Base-by-base conservation (phyloP, 2,888 invertebrate species). In the Conistra vaccinii region DNA sequence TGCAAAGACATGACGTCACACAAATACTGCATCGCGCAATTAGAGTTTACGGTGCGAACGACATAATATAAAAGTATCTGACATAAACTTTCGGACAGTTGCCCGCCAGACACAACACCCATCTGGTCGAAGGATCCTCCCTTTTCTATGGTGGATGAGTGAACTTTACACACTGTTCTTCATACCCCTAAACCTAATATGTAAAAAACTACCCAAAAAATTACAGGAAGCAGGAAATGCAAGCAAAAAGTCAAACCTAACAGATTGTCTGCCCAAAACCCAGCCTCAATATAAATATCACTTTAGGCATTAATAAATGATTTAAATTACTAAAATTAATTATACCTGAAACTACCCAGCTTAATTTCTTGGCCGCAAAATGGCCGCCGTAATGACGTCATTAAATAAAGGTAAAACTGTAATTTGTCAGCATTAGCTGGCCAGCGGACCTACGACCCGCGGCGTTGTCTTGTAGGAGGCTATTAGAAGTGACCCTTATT, bases 341-440 rank as follows among this genome's bases (percentile, higher is more conserved):
- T 66, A n/a, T 58, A 53, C 42, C 69, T 71, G 32, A 61, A 73
- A 74, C 74, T 67, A 73, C 5, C 55, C 4, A 26, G 75, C 73
- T 81, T 69, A 78, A 76, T 69, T 55, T 71, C 71, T 75, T 68
- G 71, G 48, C 45, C 77, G 10, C 73, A 73, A n/a, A 75, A 73
- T 68, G 63, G 66, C 57, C 17, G 42, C 6, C 26, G 20, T 72
- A 79, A 80, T 73, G 75, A 62, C 48, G 77, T 68, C 80, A 80
- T 83, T 80, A 86, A 80, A 76, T 86, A 70, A 74, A 80, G 67
- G 66, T 80, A 60, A 68, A 80, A 74, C 77, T 76, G 35, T 58
- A 2, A 83, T 86, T 85, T 74, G 62, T 86, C 73, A 75, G 73
- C 39, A 75, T 83, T 80, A 83, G 45, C 55, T n/a, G 62, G 39